A percentile compares a stretch with the other conserved stretches of the same genome.
Evolutionary conservation across 2,113 vertebrate species (phyloP).

Genomic region (Dipodomys stephensi): DNA sequence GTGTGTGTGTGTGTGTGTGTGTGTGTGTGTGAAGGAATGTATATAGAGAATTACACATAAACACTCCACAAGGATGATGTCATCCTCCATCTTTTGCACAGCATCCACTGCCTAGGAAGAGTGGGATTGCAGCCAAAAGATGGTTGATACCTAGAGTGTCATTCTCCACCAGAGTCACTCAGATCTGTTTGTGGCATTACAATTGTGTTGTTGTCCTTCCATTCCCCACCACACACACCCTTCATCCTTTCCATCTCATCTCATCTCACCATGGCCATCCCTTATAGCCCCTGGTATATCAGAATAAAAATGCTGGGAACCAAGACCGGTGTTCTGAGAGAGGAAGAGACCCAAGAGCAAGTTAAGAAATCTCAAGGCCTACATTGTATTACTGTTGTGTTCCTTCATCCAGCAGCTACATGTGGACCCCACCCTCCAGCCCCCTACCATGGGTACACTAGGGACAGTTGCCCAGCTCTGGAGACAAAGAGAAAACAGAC

Average conservation of each 20-base stretch:
- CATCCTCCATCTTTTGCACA: slow-evolving; percentile 77
- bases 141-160: not conserved
- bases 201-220: slow-evolving; percentile 75
- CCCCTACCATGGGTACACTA: not conserved
- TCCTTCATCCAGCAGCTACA: not conserved
- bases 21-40: slow-evolving; percentile 63
- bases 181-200: slow-evolving; percentile 71
- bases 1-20: slow-evolving; percentile 81
- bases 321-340: not conserved
- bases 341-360: slow-evolving; percentile 46
- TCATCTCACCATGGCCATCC: slow-evolving; percentile 73
- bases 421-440: too few relatives aligned
- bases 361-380: not conserved
- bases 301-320: slow-evolving; percentile 43
- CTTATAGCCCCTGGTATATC: slow-evolving; percentile 55
- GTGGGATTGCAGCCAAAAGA: not conserved
- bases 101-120: slow-evolving; percentile 57
- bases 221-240: not conserved
- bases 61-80: slow-evolving; percentile 69
- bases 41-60: not conserved
- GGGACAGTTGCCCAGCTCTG: not conserved
- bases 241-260: slow-evolving; percentile 66
- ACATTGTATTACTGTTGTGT: not conserved
- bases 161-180: slow-evolving; percentile 36
- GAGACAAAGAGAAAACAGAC: not conserved